Evolutionary conservation across 1,140 invertebrate species (phyloP), one percentile per base, ranked within the genome.

Genomic region (Pemphigus obesinymphae): DNA sequence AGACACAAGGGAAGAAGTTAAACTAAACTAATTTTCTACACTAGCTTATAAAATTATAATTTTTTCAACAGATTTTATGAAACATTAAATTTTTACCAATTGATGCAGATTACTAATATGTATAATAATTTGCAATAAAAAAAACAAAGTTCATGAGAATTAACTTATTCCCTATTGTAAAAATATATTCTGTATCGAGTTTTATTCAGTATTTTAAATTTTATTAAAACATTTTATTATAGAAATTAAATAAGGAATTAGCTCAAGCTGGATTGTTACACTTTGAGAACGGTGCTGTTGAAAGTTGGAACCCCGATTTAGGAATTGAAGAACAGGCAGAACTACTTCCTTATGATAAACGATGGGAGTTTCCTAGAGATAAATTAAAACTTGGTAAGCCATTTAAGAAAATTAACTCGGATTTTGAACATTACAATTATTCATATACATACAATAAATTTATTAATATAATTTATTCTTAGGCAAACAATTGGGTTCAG

Each of bases 301-400:
- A 92, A 73, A 93, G 92, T 63, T 89, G 97, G 11, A 97, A 97
- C 89, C 95, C 95, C 0, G 94, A 96, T 13, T 86, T 97, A 23
- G 93, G 93, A 0, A 89, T 98, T 0, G 93, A 95, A 72, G 95
- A 97, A 85, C 96, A 98, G 89, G 96, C 95, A 0, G 94, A 96
- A 83, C 88, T 96, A 26, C 88, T 98, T 58, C 96, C 96, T 0
- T 98, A 98, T 83, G 92, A 98, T 86, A 91, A 92, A 82, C 92
- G 92, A 85, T 98, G 93, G 89, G 96, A 98, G 87, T 96, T 97
- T 87, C 94, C 95, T 0, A 88, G 92, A 23, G 93, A 96, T 73
- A 92, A 92, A 87, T 88, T 98, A 1, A 92, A 92, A 86, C 88
- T 97, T 85, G 96, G 96, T 93, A 89, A 87, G 85, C 85, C 83